Percentiles rank a stretch among this genome's conserved stretches.
These are phyloP conservation scores for Clarias platycephalus DNA, from an alignment of 2,797 vertebrate genomes.

Conservation along the genomic window DNA sequence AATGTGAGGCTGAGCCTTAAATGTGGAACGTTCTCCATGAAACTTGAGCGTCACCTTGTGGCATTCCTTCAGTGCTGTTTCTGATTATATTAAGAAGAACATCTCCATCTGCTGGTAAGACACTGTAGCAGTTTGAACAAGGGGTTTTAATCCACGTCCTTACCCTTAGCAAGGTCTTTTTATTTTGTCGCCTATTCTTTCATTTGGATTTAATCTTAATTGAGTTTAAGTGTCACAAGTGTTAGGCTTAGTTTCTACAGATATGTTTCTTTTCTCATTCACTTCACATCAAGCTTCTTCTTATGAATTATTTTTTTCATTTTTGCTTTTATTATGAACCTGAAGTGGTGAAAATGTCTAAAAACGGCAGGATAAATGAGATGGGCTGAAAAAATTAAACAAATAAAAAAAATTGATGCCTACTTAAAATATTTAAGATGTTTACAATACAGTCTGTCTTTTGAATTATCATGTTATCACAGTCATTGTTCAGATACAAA, in stretches of 20 bases:
- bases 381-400: not conserved
- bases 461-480: not conserved
- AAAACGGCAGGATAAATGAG: not conserved
- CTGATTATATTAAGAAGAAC: not conserved
- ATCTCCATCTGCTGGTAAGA: conserved; percentile 43
- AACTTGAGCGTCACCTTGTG: conserved; percentile 39
- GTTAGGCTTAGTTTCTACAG: not conserved
- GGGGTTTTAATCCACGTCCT: not conserved
- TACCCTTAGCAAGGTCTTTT: not conserved
- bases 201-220: not conserved
- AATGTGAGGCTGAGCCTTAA: not conserved
- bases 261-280: not conserved
- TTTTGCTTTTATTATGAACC: not conserved
- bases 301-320: too few species aligned
- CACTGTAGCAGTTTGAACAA: not conserved
- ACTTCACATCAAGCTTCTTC: not conserved
- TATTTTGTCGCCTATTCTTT: not conserved
- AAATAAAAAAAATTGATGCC: not conserved
- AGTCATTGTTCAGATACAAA: not conserved
- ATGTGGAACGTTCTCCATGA: conserved; percentile 3
- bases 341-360: too few species aligned
- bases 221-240: not conserved
- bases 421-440: not conserved
- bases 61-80: not conserved
- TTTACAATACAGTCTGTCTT: too few species aligned